Base-by-base conservation (phyloP, 2,113 vertebrate genomes). In the Gymnogyps californianus region DNA sequence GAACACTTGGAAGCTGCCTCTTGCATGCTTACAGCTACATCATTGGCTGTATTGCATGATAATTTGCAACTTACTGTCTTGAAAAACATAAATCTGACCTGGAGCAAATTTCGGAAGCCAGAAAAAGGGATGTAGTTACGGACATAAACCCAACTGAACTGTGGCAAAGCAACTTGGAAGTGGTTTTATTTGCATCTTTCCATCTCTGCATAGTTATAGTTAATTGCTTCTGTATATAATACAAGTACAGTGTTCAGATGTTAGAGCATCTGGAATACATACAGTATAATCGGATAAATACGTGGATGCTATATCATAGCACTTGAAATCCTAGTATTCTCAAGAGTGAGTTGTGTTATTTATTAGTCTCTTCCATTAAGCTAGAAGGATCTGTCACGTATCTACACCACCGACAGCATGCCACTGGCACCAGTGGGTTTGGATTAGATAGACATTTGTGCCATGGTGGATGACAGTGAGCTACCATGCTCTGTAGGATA, bases 111-210 rank as follows among this genome's bases (percentile, higher is more conserved):
- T 88, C 78, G 77, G 72, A 92, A 90, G 17, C n/a, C n/a, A 71
- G 46, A 77, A 65, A 28, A 47, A 66, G 44, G n/a, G 24, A 38
- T 54, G 12, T 26, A 69, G 29, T 72, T 66, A 36, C 2, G 13
- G 26, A 65, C 29, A 42, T 58, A 91, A 91, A 24, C 42, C 42
- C 26, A 54, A 49, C 6, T 32, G 31, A 83, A 55, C 87, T 59
- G 26, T 55, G 46, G 22, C 59, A 85, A 80, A 85, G 78, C 58
- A 91, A 64, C 54, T 83, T 77, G 20, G n/a, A 89, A 93, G 34
- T 77, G 54, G 12, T 46, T 95, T 97, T 97, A 95, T 96, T 96
- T 93, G 55, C 28, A 24, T 86, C 42, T 95, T 88, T 90, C 62
- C 6, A 15, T 57, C 34, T 94, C 36, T 83, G 34, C 49, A 22